Conservation (phyloP, 2,113 vertebrate genomes). For the Mastomys coucha region DNA sequence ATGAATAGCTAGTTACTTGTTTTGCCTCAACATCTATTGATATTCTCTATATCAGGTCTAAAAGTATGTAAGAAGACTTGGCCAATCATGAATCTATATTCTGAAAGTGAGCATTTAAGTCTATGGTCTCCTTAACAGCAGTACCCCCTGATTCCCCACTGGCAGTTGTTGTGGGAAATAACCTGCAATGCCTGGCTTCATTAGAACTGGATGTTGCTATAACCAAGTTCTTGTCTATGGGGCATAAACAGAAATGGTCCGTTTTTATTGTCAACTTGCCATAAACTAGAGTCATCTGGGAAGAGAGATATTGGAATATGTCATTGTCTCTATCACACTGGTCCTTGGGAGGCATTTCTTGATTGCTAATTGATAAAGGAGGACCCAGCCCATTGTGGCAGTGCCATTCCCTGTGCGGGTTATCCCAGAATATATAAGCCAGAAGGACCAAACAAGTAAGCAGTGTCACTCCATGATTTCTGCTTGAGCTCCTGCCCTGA, state of each 20-base stretch:
- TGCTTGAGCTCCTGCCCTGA: neutral
- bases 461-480: neutral
- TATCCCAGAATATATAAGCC: neutral
- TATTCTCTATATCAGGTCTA: neutral
- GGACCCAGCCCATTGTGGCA: neutral
- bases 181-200: neutral
- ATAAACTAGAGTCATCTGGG: neutral
- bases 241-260: neutral
- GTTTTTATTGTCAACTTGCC: neutral
- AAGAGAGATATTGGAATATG: neutral
- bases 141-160: neutral
- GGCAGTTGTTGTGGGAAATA: neutral
- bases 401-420: neutral
- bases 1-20: neutral
- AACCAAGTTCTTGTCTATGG: neutral
- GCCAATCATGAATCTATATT: neutral
- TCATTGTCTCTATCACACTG: neutral
- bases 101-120: conserved; percentile 10
- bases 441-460: neutral
- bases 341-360: neutral
- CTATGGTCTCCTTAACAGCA: neutral
- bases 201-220: neutral
- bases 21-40: neutral
- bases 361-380: neutral
- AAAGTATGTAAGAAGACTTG: neutral